Evolutionary conservation across 2,888 invertebrate genomes (phyloP), one percentile per base, ranked within the genome.

Genomic region (Athalia circularis): DNA sequence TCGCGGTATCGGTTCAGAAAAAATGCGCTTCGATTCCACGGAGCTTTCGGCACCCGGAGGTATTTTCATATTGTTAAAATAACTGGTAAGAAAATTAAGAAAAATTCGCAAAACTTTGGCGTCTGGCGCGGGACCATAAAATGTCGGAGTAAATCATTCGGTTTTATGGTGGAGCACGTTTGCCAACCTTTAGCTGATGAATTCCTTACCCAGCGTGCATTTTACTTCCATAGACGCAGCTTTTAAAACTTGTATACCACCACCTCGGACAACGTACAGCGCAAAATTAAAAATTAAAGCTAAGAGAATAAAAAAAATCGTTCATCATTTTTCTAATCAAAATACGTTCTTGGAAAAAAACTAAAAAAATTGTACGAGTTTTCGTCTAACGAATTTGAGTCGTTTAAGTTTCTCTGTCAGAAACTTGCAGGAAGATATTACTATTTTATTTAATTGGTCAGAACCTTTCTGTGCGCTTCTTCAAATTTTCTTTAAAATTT

Each of bases 101-200:
- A 90, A 90, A 90, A 89, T 89, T 87, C 86, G 87, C 87, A 86
- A 89, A 75, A 89, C 85, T 86, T 86, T 85, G 83, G 86, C 87
- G 89, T 88, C 88, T 87, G 87, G 86, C 83, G 82, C 83, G 81
- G 85, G 85, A 85, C 87, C 89, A 89, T 90, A 89, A 90, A 89
- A 87, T 87, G 89, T 90, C 89, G 86, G 86, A 87, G 88, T 90
- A 90, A 90, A 90, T 90, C 90, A 90, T 85, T 87, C 76, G 88
- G 87, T 90, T 90, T 90, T 90, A 90, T 90, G 90, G 89, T 89
- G 88, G 88, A 87, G 88, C 88, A 85, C 89, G 90, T 88, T 89
- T 88, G 87, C 89, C 88, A 89, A 88, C 88, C 89, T 89, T 88
- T 87, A 82, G 88, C 90, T 90, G 90, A 89, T 90, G 90, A 90